phyloP scores from a whole-genome alignment of 1,140 invertebrate genomes.

The Drosophila novamexicana region DNA sequence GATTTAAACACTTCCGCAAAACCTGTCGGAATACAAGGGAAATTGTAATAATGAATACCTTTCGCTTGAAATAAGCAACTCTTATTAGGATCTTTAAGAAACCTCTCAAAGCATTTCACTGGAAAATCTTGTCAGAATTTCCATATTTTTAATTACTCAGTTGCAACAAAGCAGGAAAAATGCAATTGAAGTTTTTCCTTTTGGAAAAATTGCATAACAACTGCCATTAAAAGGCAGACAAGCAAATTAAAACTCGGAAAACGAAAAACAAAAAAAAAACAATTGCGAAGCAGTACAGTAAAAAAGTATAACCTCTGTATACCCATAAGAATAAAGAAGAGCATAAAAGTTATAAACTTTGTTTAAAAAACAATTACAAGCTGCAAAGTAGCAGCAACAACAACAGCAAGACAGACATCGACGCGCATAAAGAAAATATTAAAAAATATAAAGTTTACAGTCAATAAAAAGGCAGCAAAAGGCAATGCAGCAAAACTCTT shows the following conservation, averaged over 20 bases:
- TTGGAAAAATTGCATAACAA: slow-evolving; percentile 72
- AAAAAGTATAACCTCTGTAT: slow-evolving; percentile 39
- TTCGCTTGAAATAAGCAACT: too few relatives aligned
- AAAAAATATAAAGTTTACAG: slow-evolving; percentile 77
- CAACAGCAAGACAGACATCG: background rate
- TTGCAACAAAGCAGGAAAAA: slow-evolving; percentile 42
- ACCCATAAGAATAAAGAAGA: slow-evolving; percentile 31
- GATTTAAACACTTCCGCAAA: too few relatives aligned
- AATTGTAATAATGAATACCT: too few relatives aligned
- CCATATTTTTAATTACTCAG: slow-evolving; percentile 74
- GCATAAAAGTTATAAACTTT: slow-evolving; percentile 73
- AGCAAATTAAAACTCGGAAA: slow-evolving; percentile 70
- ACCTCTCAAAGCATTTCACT: background rate
- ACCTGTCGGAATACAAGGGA: too few relatives aligned
- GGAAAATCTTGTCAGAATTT: slow-evolving; percentile 17
- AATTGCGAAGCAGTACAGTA: background rate
- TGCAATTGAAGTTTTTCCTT: slow-evolving; percentile 61
- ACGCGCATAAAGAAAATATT: slow-evolving; percentile 72
- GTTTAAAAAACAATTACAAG: slow-evolving; percentile 78
- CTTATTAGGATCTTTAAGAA: too few relatives aligned
- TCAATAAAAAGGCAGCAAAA: slow-evolving; percentile 71
- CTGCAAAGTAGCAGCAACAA: slow-evolving; percentile 40
- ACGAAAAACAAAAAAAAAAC: slow-evolving; percentile 21
- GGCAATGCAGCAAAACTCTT: slow-evolving; percentile 73
- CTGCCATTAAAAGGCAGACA: slow-evolving; percentile 78